A percentile compares a stretch with the other conserved stretches of the same genome.
Evolutionary conservation across 1,140 invertebrate species (phyloP).

Genomic region (Lepidurus packardi): DNA sequence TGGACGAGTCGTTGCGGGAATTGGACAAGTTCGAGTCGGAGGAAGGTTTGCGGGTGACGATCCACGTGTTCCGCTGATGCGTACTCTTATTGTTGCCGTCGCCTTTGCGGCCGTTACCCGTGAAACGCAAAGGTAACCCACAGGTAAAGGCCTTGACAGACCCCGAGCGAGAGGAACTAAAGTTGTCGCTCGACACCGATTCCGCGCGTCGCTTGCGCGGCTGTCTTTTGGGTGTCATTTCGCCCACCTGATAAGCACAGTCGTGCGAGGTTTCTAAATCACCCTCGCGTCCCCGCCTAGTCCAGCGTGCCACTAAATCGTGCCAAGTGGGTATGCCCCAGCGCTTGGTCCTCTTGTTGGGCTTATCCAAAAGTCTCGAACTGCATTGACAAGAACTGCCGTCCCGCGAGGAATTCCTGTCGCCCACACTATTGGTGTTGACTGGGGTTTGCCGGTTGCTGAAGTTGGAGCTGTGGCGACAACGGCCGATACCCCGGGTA

Average conservation of each 20-base stretch:
- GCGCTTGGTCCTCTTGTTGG: constrained; percentile 7
- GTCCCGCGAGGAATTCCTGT: constrained; percentile 64
- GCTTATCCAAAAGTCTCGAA: constrained; percentile 56
- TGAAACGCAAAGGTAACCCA: constrained; percentile 62
- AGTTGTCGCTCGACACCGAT: constrained; percentile 81
- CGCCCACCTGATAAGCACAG: constrained; percentile 72
- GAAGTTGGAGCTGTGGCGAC: constrained; percentile 79
- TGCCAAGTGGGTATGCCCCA: constrained; percentile 26
- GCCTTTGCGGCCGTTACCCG: constrained; percentile 42
- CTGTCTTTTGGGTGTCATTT: constrained; percentile 62
- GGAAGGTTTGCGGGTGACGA: constrained; percentile 78
- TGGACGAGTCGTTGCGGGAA: constrained; percentile 77
- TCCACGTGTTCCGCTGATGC: constrained; percentile 72
- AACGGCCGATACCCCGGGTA: constrained; percentile 75
- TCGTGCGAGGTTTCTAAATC: constrained; percentile 47
- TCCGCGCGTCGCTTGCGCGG: constrained; percentile 35
- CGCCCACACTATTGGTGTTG: constrained; percentile 76
- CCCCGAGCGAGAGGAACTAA: constrained; percentile 73
- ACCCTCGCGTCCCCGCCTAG: constrained; percentile 17
- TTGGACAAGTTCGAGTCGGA: constrained; percentile 78
- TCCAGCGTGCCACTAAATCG: constrained; percentile 6
- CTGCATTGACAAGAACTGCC: constrained; percentile 49
- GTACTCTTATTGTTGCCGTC: constrained; percentile 49
- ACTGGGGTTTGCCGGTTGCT: constrained; percentile 80
- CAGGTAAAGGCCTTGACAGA: constrained; percentile 59